A percentile compares a stretch with the other conserved stretches of the same genome.
Conservation (phyloP, 1,140 invertebrate species). For the Branchinecta lindahli region DNA sequence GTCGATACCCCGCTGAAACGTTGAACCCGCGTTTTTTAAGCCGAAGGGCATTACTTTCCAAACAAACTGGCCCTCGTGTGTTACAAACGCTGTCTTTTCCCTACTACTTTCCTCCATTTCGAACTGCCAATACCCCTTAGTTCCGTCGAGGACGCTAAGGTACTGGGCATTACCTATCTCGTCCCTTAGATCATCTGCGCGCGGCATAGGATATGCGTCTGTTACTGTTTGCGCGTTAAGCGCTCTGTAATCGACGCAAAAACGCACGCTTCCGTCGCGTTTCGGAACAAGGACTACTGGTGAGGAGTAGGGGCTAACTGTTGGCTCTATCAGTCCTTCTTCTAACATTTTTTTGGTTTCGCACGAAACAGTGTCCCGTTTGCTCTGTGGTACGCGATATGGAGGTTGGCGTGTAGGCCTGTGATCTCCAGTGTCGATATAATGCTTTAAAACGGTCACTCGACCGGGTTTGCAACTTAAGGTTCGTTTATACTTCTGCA, state of each 20-base stretch:
- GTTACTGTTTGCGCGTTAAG: conserved; percentile 29
- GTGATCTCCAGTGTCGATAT: conserved; percentile 9
- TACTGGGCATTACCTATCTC: conserved; percentile 23
- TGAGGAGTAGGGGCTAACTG: background rate
- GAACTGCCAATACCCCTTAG: conserved; percentile 34
- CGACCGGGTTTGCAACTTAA: no score
- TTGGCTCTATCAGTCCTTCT: conserved; percentile 12
- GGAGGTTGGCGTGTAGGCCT: background rate
- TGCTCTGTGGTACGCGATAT: conserved; percentile 2
- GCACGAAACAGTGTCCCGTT: background rate
- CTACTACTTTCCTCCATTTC: conserved; percentile 26
- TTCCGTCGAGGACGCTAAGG: conserved; percentile 30
- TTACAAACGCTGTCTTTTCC: conserved; percentile 36
- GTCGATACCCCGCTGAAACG: conserved; percentile 18
- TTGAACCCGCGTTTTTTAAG: conserved; percentile 26
- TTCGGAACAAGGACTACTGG: no score
- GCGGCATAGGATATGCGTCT: conserved; percentile 9
- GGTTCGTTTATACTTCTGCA: no score
- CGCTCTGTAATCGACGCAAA: conserved; percentile 33
- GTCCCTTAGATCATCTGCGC: background rate
- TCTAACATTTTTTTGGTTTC: conserved; percentile 13
- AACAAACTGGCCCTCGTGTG: conserved; percentile 25
- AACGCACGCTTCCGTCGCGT: conserved; percentile 28
- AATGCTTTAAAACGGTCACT: no score
- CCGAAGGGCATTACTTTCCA: conserved; percentile 30